Evolutionary conservation across 1,140 invertebrate genomes (phyloP), one percentile per base, ranked within the genome.

Genomic region (Colletes gigas): DNA sequence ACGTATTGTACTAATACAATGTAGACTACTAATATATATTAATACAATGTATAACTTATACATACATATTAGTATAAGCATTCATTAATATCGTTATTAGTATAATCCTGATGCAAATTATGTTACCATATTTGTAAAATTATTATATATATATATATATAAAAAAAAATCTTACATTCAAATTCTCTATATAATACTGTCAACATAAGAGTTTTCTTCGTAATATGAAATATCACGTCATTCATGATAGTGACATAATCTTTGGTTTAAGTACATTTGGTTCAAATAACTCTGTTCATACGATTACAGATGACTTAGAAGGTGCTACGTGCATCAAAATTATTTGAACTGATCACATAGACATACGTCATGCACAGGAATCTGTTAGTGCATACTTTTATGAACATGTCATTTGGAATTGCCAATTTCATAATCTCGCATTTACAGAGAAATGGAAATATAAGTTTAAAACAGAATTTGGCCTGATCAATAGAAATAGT

Each of bases 161-260:
- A 30, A 10, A 14, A 63, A 72, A 10, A 66, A 57, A 19, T 55
- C 59, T 65, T 65, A 78, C 4, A 47, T 44, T 17, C 15, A 30
- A 30, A 3, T 39, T 62, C 12, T 47, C 41, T 55, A 65, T 17
- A 39, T 73, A 73, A 79, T 79, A 79, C 77, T 73, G 70, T 47
- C 14, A 44, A 41, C 63, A 41, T 52, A 55, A 73, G 41, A 47
- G 47, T 5, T 47, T 54, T 63, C 63, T 77, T 69, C 19, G 73
- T 77, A 77, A 69, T 69, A 41, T 60, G n/a, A 76, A 67, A 54
- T 67, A 77, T 69, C 73, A 77, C 59, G 41, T 60, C 30, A 17
- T 55, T 59, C 14, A 63, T 54, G 6, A 9, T 62, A 55, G 3
- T 76, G 69, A 55, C 66, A 47, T 50, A 12, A 54, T 69, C 59